Conservation (phyloP, 1,140 invertebrate genomes). For the Mya arenaria region DNA sequence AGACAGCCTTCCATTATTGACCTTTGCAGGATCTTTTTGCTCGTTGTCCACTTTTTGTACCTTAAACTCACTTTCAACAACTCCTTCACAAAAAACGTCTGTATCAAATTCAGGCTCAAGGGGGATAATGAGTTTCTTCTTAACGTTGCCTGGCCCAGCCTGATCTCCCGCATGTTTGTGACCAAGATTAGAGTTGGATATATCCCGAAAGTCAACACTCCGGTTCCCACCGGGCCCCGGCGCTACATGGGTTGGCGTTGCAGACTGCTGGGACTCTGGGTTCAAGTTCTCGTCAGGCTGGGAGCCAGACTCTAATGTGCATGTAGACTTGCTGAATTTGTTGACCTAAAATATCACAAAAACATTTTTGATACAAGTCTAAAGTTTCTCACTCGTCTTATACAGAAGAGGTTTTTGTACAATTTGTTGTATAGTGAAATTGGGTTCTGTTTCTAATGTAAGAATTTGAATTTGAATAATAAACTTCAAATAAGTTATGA, state of each 20-base stretch:
- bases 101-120: constrained; percentile 24
- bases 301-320: background rate
- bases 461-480: too few relatives aligned
- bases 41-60: background rate
- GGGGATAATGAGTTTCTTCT: constrained; percentile 47
- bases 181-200: constrained; percentile 39
- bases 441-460: too few relatives aligned
- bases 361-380: too few relatives aligned
- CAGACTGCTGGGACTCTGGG: constrained; percentile 1
- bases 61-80: too few relatives aligned
- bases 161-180: constrained; percentile 4
- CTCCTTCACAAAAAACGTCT: background rate
- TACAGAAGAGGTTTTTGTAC: too few relatives aligned
- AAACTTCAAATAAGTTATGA: too few relatives aligned
- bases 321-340: constrained; percentile 40
- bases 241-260: background rate
- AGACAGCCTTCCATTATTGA: constrained; percentile 16
- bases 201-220: constrained; percentile 41
- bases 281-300: constrained; percentile 43
- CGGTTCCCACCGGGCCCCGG: background rate
- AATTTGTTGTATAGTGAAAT: too few relatives aligned
- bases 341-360: constrained; percentile 43
- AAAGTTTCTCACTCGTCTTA: too few relatives aligned
- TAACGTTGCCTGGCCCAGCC: background rate
- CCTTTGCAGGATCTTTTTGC: background rate